Evolutionary conservation across 2,888 invertebrate genomes (phyloP).

Genomic region (Phorcus lineatus): DNA sequence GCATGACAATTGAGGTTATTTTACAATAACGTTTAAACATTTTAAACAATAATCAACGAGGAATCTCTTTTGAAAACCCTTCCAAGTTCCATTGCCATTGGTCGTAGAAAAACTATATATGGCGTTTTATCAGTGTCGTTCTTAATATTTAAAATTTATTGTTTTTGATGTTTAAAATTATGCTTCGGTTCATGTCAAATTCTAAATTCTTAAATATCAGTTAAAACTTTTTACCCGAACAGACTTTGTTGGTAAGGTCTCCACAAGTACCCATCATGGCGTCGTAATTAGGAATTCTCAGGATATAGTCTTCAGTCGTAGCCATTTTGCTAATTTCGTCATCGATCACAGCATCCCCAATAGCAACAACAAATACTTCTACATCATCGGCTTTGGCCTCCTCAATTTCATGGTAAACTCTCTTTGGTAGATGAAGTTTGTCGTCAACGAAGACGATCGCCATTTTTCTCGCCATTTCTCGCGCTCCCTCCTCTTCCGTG

Average conservation of each 20-base stretch:
- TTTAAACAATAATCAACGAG: too few relatives aligned
- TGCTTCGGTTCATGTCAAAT: too few relatives aligned
- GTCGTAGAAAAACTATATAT: too few relatives aligned
- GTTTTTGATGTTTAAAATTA: too few relatives aligned
- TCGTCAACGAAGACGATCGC: conserved; percentile 64
- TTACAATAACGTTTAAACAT: too few relatives aligned
- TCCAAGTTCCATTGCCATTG: too few relatives aligned
- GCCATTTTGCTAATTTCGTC: conserved; percentile 36
- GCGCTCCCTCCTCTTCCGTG: conserved; percentile 43
- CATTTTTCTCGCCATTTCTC: conserved; percentile 48
- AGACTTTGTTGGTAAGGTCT: neutral
- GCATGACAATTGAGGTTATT: too few relatives aligned
- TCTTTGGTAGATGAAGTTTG: conserved; percentile 41
- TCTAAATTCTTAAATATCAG: too few relatives aligned
- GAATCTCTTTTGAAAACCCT: too few relatives aligned
- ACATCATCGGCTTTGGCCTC: conserved; percentile 44
- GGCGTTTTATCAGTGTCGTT: too few relatives aligned
- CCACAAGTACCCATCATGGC: neutral
- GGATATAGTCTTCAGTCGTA: conserved; percentile 6
- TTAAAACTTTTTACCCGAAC: neutral
- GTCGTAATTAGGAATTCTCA: neutral
- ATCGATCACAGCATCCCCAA: conserved; percentile 40
- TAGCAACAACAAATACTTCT: conserved; percentile 48
- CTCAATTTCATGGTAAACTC: conserved; percentile 36
- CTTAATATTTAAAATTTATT: too few relatives aligned